Percentiles rank a stretch among this genome's conserved stretches.
Conservation (phyloP, 2,797 vertebrate genomes). For the Manis crassicaudata region DNA sequence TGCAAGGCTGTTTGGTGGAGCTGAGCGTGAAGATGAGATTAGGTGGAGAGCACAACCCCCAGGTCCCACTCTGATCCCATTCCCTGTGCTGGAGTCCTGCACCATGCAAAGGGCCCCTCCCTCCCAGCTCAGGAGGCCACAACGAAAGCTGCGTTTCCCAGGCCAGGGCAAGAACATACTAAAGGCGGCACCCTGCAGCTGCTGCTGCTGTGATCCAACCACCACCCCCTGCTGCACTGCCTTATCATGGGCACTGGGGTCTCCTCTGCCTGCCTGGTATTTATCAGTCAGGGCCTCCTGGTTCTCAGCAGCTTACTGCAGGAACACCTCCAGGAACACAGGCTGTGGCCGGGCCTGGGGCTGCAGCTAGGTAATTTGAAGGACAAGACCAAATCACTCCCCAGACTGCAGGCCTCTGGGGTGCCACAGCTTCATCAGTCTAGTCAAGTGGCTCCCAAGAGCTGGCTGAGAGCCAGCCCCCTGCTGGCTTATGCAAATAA, state of each 20-base stretch:
- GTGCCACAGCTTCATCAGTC: fast-evolving
- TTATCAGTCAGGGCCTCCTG: slow-evolving; percentile 89
- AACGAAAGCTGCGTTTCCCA: neutral
- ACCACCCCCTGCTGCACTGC: slow-evolving; percentile 70
- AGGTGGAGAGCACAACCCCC: neutral
- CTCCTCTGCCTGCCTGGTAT: slow-evolving; percentile 88
- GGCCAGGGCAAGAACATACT: neutral
- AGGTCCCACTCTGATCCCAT: fast-evolving
- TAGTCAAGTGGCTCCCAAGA: neutral
- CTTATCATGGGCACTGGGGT: slow-evolving; percentile 87
- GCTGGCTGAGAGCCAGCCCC: neutral
- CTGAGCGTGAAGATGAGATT: slow-evolving; percentile 71
- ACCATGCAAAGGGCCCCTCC: neutral
- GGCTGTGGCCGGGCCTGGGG: slow-evolving; percentile 80
- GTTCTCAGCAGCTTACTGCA: slow-evolving; percentile 88
- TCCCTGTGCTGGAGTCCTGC: neutral
- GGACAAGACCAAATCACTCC: neutral
- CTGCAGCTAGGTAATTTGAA: neutral
- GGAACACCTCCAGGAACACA: slow-evolving; percentile 87
- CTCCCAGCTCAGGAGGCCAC: neutral
- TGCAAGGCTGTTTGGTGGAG: slow-evolving; percentile 91
- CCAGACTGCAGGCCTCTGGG: neutral
- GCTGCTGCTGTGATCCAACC: neutral
- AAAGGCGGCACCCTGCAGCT: fast-evolving
- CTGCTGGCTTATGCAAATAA: neutral